Evolutionary conservation across 2,797 vertebrate genomes (phyloP).

Genomic region (Megaceryle alcyon): DNA sequence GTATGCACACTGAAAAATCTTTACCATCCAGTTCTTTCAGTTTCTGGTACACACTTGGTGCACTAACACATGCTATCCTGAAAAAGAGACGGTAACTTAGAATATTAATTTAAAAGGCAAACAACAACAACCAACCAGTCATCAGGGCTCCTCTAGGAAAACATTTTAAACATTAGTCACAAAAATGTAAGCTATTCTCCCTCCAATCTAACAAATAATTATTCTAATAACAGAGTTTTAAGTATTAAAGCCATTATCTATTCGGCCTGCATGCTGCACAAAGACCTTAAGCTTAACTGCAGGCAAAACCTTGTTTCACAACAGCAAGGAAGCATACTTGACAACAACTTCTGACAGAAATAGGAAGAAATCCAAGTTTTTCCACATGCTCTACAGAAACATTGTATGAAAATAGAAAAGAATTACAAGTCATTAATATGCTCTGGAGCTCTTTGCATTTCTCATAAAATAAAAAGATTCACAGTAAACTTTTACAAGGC

Average conservation of each 20-base stretch:
- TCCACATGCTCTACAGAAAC: not conserved
- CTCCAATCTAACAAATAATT: not conserved
- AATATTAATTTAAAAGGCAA: not conserved
- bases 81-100: not conserved
- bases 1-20: conserved; percentile 76
- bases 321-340: not conserved
- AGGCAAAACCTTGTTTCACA: not conserved
- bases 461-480: not conserved
- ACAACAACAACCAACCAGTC: not conserved
- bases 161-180: not conserved
- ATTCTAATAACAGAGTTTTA: not conserved
- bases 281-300: not conserved
- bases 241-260: not conserved
- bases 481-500: not conserved
- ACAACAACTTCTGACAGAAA: not conserved
- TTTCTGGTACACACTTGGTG: conserved; percentile 94
- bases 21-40: conserved; percentile 81
- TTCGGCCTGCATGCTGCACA: not conserved
- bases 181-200: not conserved
- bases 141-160: not conserved
- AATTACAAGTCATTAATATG: not conserved
- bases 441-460: not conserved
- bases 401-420: not conserved
- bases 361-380: not conserved
- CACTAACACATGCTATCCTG: conserved; percentile 93